Conservation (phyloP, 2,888 invertebrate species). For the Plebejus melissa region DNA sequence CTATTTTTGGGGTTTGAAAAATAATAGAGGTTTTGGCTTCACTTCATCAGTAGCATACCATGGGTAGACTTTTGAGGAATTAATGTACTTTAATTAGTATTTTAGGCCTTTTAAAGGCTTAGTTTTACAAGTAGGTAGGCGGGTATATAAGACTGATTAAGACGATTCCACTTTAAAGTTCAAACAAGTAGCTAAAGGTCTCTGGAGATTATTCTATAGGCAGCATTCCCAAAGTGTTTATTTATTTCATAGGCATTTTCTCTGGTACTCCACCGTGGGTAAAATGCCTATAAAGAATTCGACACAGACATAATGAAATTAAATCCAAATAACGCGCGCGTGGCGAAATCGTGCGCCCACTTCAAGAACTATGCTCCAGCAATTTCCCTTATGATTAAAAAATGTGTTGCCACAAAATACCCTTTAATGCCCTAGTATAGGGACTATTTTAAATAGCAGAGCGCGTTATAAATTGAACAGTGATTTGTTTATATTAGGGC, state of each 20-base stretch:
- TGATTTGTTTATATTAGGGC: constrained; percentile 57
- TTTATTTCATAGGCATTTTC: constrained; percentile 3
- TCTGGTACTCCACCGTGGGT: constrained; percentile 8
- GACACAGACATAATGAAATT: constrained; percentile 64
- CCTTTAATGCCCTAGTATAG: neutral
- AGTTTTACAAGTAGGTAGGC: too few relatives aligned
- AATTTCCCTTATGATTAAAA: constrained; percentile 42
- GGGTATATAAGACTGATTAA: too few relatives aligned
- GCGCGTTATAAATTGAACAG: constrained; percentile 64
- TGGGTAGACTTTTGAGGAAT: too few relatives aligned
- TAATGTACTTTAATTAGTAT: too few relatives aligned
- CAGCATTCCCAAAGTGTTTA: neutral
- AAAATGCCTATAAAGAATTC: constrained; percentile 44
- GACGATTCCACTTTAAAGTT: too few relatives aligned
- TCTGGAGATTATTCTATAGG: neutral
- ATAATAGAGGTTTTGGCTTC: neutral
- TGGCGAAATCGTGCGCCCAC: constrained; percentile 60
- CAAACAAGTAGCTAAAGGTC: neutral
- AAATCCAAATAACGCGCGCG: constrained; percentile 65
- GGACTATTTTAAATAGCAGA: constrained; percentile 36
- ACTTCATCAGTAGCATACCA: too few relatives aligned
- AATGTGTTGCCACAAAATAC: constrained; percentile 32
- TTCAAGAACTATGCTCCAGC: constrained; percentile 39
- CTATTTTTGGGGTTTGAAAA: neutral
- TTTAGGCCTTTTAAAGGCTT: too few relatives aligned